phyloP scores from a whole-genome alignment of 2,113 vertebrate genomes.

The Phaetusa simplex region DNA sequence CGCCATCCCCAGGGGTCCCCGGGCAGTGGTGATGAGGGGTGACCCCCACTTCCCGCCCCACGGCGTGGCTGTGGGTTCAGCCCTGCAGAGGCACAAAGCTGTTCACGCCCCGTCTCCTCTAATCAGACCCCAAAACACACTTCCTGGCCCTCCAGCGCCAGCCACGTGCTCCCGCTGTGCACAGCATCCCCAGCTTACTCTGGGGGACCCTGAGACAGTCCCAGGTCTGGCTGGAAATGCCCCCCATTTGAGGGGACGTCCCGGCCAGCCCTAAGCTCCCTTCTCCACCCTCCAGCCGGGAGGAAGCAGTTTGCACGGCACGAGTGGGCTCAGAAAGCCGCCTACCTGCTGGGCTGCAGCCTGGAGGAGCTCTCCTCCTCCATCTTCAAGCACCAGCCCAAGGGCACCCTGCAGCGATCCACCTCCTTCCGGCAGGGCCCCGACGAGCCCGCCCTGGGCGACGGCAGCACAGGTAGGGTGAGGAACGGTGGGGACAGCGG shows the following conservation, averaged over 20 bases:
- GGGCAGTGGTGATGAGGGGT: background rate
- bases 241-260: background rate
- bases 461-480: slow-evolving; percentile 46
- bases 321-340: slow-evolving; percentile 97
- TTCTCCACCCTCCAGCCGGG: slow-evolving; percentile 16
- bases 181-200: background rate
- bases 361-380: slow-evolving; percentile 94
- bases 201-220: background rate
- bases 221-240: background rate
- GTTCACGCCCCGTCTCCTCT: accelerated
- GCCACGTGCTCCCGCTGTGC: background rate
- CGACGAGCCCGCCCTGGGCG: slow-evolving; percentile 63
- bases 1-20: background rate
- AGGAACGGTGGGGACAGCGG: accelerated
- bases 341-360: slow-evolving; percentile 89
- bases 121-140: background rate
- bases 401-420: slow-evolving; percentile 86
- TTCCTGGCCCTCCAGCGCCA: background rate
- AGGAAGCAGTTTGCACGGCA: slow-evolving; percentile 91
- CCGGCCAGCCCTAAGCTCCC: background rate
- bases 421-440: slow-evolving; percentile 91
- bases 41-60: accelerated
- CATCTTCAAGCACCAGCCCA: slow-evolving; percentile 93
- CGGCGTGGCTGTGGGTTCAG: background rate
- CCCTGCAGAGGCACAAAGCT: background rate